A percentile compares a stretch with the other conserved stretches of the same genome.
phyloP scores from a whole-genome alignment of 2,113 vertebrate genomes.

The Pangasianodon hypophthalmus region DNA sequence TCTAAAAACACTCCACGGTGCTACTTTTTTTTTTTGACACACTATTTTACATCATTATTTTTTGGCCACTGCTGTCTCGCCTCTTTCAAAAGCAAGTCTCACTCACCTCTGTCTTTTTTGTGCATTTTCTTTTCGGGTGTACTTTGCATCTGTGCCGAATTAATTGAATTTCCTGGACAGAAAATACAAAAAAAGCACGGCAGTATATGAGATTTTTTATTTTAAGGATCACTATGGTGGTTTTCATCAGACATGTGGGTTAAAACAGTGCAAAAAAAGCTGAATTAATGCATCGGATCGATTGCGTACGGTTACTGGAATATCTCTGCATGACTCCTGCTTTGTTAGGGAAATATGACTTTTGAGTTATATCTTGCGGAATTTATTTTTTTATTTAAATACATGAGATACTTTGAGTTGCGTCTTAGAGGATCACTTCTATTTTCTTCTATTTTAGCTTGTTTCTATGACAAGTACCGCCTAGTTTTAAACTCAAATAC shows the following conservation, averaged over 20 bases:
- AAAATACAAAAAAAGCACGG: not conserved
- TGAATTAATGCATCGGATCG: not conserved
- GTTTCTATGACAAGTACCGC: too few species aligned
- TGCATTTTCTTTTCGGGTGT: conserved; percentile 16
- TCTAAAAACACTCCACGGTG: conserved; percentile 72
- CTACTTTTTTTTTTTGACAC: conserved; percentile 62
- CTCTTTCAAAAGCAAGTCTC: conserved; percentile 36
- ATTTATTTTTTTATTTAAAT: not conserved
- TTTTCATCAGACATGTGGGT: not conserved
- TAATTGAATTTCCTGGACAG: conserved; percentile 18
- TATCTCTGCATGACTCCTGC: not conserved
- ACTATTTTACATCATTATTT: conserved; percentile 76
- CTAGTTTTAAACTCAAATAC: not conserved
- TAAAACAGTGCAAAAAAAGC: not conserved
- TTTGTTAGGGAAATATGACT: not conserved
- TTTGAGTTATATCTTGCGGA: not conserved
- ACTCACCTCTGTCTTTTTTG: conserved; percentile 3
- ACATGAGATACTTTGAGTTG: not conserved
- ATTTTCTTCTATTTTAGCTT: not conserved
- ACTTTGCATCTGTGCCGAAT: conserved; percentile 33
- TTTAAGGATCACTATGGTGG: not conserved
- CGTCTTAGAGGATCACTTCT: not conserved
- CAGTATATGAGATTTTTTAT: not conserved
- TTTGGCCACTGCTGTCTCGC: conserved; percentile 59
- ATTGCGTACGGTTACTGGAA: not conserved